These are phyloP conservation scores for Galleria mellonella DNA, from an alignment of 1,140 invertebrate species.

Conservation along the genomic window DNA sequence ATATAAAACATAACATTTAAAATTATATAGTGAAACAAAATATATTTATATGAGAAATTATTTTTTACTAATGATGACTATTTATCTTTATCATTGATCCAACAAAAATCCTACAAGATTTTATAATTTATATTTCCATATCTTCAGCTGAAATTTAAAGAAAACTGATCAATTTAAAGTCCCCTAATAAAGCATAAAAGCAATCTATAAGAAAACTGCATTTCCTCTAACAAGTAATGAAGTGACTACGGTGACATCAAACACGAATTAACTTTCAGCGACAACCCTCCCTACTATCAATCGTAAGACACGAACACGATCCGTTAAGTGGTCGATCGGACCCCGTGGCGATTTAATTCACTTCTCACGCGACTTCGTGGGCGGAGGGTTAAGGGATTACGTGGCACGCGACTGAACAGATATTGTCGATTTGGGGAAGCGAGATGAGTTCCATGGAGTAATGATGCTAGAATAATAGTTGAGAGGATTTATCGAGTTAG, in stretches of 20 bases:
- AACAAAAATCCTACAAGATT: no score
- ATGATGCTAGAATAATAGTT: constrained; percentile 56
- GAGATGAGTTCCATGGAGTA: constrained; percentile 40
- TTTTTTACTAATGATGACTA: no score
- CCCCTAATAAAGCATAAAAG: constrained; percentile 1
- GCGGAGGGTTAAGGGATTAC: constrained; percentile 57
- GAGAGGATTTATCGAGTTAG: constrained; percentile 34
- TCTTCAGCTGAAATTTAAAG: no score
- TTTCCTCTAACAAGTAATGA: constrained; percentile 50
- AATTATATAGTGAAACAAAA: no score
- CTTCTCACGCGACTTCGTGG: constrained; percentile 53
- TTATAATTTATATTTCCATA: no score
- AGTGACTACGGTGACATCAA: constrained; percentile 56
- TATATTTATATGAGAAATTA: no score
- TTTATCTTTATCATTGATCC: no score
- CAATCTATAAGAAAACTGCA: constrained; percentile 41
- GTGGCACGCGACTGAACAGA: constrained; percentile 60
- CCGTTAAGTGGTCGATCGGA: constrained; percentile 50
- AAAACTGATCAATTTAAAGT: neutral
- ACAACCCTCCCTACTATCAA: constrained; percentile 50
- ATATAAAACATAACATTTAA: no score
- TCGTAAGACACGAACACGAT: constrained; percentile 50
- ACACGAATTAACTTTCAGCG: constrained; percentile 66
- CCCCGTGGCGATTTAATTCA: constrained; percentile 59
- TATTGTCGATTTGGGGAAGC: constrained; percentile 57